A percentile compares a stretch with the other conserved stretches of the same genome.
phyloP scores from a whole-genome alignment of 2,113 vertebrate genomes.

The Hippocampus zosterae region DNA sequence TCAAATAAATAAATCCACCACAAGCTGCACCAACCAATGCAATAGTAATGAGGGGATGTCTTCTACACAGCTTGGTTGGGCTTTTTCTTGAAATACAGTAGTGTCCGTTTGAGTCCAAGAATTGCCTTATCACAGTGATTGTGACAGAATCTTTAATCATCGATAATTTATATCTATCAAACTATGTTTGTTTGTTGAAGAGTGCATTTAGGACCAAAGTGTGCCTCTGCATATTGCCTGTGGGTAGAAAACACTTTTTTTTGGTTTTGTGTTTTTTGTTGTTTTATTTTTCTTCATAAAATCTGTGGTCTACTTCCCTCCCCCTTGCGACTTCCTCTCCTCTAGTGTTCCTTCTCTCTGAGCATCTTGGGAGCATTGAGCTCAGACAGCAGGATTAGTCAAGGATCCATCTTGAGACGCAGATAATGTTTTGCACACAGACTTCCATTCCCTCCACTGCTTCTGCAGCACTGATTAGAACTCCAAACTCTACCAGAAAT shows the following conservation, averaged over 20 bases:
- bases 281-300: constrained; percentile 9
- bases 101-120: constrained; percentile 29
- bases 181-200: constrained; percentile 7
- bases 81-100: constrained; percentile 30
- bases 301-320: constrained; percentile 32
- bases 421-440: constrained; percentile 70
- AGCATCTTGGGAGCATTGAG: constrained; percentile 71
- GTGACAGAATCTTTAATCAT: neutral
- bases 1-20: constrained; percentile 68
- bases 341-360: constrained; percentile 55
- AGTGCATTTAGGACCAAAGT: constrained; percentile 39
- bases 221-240: constrained; percentile 40
- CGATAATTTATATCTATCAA: neutral
- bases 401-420: constrained; percentile 76
- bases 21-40: constrained; percentile 61
- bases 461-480: constrained; percentile 65
- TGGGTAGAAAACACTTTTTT: constrained; percentile 40
- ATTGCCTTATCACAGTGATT: constrained; percentile 23
- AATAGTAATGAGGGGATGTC: constrained; percentile 69
- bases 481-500: constrained; percentile 62
- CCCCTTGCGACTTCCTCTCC: constrained; percentile 45
- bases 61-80: constrained; percentile 45
- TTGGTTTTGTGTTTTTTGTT: neutral
- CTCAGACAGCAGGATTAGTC: constrained; percentile 75
- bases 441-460: constrained; percentile 60